A percentile compares a stretch with the other conserved stretches of the same genome.
Evolutionary conservation across 2,888 invertebrate species (phyloP).

Genomic region (Caenorhabditis sp.): DNA sequence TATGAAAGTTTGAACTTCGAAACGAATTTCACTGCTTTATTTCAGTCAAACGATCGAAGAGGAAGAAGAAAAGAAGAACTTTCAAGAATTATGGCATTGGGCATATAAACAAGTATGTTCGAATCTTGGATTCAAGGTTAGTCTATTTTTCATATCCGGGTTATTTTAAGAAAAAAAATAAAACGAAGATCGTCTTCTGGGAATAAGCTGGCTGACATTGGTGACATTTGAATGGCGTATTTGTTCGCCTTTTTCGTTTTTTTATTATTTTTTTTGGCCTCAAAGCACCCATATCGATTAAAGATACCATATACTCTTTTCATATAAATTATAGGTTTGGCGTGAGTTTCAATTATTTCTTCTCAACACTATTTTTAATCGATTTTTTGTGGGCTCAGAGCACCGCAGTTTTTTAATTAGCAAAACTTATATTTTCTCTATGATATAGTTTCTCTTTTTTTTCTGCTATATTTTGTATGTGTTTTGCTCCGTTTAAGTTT

Average conservation of each 20-base stretch:
- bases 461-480: background rate
- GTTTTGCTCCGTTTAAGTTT: too few species aligned
- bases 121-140: slow-evolving; percentile 65
- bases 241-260: background rate
- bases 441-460: background rate
- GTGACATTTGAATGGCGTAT: too few species aligned
- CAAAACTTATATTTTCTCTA: slow-evolving; percentile 4
- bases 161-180: background rate
- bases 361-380: background rate
- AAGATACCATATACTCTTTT: too few species aligned
- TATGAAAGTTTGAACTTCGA: background rate
- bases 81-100: slow-evolving; percentile 61
- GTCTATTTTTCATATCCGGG: background rate
- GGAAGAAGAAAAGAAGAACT: slow-evolving; percentile 45
- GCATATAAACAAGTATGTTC: slow-evolving; percentile 67
- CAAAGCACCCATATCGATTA: too few species aligned
- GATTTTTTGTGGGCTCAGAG: background rate
- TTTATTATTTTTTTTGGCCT: background rate
- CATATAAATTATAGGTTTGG: background rate
- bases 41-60: slow-evolving; percentile 49
- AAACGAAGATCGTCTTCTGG: background rate
- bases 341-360: background rate
- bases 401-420: slow-evolving; percentile 1
- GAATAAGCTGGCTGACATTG: too few species aligned
- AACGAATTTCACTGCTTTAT: too few species aligned